A percentile compares a stretch with the other conserved stretches of the same genome.
Conservation (phyloP, 1,140 invertebrate genomes). For the Euwallacea similis region DNA sequence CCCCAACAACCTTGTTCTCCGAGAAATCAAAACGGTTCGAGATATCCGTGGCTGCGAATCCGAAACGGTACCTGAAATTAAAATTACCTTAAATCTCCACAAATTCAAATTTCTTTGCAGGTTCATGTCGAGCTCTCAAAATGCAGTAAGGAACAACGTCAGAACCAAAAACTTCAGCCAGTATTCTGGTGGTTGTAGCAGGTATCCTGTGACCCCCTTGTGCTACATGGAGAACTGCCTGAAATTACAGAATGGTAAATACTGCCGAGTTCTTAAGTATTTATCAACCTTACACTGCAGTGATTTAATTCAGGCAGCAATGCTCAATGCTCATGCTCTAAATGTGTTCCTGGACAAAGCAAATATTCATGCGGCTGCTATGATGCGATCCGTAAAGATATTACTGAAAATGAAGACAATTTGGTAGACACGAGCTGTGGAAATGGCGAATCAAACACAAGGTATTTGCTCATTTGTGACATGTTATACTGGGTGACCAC, state of each 20-base stretch:
- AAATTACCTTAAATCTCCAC: background rate
- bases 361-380: slow-evolving; percentile 39
- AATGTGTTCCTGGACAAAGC: slow-evolving; percentile 34
- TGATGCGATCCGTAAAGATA: slow-evolving; percentile 37
- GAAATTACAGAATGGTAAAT: slow-evolving; percentile 19
- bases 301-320: background rate
- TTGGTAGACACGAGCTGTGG: background rate
- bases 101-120: slow-evolving; percentile 12
- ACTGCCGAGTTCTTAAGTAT: background rate
- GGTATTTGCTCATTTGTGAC: background rate
- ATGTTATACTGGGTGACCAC: too few species aligned
- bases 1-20: slow-evolving; percentile 9
- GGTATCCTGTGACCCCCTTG: slow-evolving; percentile 21
- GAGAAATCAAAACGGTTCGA: slow-evolving; percentile 24
- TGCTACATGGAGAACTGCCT: slow-evolving; percentile 37
- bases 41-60: slow-evolving; percentile 17
- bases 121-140: slow-evolving; percentile 14
- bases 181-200: background rate
- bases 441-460: background rate
- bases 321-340: slow-evolving; percentile 26
- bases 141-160: slow-evolving; percentile 3
- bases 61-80: slow-evolving; percentile 14
- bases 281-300: background rate
- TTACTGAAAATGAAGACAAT: background rate
- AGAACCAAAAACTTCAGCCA: slow-evolving; percentile 1